These are phyloP conservation scores for Grus americana DNA, from an alignment of 2,113 vertebrate species.

Conservation along the genomic window DNA sequence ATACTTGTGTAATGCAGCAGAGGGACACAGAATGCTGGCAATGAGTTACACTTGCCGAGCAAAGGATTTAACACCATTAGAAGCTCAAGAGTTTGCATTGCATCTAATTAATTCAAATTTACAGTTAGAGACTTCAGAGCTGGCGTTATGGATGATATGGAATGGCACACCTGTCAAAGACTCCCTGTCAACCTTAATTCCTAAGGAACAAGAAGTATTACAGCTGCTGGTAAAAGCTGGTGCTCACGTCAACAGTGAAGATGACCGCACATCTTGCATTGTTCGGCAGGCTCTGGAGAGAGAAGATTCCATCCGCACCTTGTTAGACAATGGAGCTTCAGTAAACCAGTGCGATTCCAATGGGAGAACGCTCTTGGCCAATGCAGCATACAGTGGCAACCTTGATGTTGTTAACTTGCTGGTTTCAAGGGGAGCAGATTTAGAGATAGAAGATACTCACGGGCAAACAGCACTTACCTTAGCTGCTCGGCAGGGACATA, in stretches of 20 bases:
- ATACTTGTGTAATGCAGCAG: slow-evolving; percentile 94
- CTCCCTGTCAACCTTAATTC: slow-evolving; percentile 89
- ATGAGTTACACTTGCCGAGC: slow-evolving; percentile 97
- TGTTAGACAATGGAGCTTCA: slow-evolving; percentile 92
- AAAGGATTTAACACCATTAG: slow-evolving; percentile 88
- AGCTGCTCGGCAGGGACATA: slow-evolving; percentile 94
- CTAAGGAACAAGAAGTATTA: slow-evolving; percentile 93
- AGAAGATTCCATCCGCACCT: slow-evolving; percentile 93
- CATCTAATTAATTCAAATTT: slow-evolving; percentile 94
- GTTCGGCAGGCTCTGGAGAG: slow-evolving; percentile 94
- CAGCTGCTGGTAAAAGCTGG: slow-evolving; percentile 96
- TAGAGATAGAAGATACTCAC: slow-evolving; percentile 90
- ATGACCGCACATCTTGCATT: slow-evolving; percentile 89
- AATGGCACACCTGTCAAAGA: slow-evolving; percentile 95
- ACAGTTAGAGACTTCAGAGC: slow-evolving; percentile 88
- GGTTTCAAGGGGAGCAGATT: slow-evolving; percentile 88
- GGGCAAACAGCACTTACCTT: slow-evolving; percentile 95
- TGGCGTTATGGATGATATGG: slow-evolving; percentile 99
- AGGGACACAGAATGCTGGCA: slow-evolving; percentile 95
- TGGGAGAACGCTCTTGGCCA: slow-evolving; percentile 90
- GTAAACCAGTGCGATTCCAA: slow-evolving; percentile 93
- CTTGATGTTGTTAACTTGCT: slow-evolving; percentile 94
- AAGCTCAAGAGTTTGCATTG: slow-evolving; percentile 94
- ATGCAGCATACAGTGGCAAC: slow-evolving; percentile 92
- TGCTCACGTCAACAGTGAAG: slow-evolving; percentile 92